phyloP scores from a whole-genome alignment of 2,113 vertebrate species.

The Coptodon rendalli region DNA sequence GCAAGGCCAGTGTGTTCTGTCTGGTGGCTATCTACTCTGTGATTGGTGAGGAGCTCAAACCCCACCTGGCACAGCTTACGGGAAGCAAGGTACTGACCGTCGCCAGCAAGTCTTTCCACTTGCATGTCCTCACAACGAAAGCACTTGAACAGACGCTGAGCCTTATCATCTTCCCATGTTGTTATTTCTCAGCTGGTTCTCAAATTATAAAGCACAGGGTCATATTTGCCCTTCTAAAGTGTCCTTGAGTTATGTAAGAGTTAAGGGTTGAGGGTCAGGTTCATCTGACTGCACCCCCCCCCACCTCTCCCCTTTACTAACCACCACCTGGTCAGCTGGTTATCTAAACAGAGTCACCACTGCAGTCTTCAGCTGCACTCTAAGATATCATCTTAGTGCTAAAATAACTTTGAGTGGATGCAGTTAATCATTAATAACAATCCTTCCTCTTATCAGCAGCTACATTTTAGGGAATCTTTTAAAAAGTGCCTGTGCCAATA shows the following conservation, averaged over 20 bases:
- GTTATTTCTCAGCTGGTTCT: neutral
- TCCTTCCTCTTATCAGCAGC: neutral
- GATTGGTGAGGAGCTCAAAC: conserved; percentile 97
- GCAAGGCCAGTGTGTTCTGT: conserved; percentile 98
- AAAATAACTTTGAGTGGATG: neutral
- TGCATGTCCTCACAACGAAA: neutral
- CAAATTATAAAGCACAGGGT: neutral
- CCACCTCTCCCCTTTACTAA: neutral
- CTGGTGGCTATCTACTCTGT: conserved; percentile 97
- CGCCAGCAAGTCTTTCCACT: neutral
- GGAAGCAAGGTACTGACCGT: conserved; percentile 76
- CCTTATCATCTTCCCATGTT: conserved; percentile 50
- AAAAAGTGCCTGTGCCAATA: neutral
- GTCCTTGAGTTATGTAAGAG: conserved; percentile 34
- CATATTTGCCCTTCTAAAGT: neutral
- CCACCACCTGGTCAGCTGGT: neutral
- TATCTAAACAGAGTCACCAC: neutral
- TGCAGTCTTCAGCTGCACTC: neutral
- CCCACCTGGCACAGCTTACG: conserved; percentile 94
- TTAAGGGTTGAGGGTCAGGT: neutral
- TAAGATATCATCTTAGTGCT: neutral
- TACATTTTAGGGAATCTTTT: neutral
- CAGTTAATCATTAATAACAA: neutral
- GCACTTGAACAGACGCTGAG: neutral
- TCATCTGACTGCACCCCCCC: neutral